Conservation (phyloP, 2,113 vertebrate species). For the Atherinomorus stipes region DNA sequence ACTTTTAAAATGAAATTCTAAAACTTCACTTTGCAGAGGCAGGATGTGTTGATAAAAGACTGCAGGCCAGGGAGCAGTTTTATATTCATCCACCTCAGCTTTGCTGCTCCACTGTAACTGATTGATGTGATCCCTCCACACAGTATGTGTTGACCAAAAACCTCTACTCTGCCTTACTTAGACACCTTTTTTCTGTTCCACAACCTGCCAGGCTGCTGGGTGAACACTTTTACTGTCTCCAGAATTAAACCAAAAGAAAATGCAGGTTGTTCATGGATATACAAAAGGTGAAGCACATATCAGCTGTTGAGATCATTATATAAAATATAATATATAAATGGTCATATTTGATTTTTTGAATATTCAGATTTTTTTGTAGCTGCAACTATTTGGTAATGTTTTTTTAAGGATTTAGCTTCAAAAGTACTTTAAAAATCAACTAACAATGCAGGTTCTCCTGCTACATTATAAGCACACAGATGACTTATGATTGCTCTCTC, state of each 20-base stretch:
- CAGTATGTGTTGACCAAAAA: not conserved
- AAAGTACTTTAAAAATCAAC: no score
- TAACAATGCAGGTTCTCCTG: no score
- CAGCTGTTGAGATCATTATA: not conserved
- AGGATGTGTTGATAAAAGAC: constrained; percentile 19
- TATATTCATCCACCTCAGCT: constrained; percentile 5
- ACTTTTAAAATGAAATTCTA: constrained; percentile 2
- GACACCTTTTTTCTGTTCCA: not conserved
- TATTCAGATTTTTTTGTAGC: no score
- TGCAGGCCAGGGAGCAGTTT: constrained; percentile 16
- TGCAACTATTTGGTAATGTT: no score
- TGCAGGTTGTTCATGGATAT: not conserved
- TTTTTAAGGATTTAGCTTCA: no score
- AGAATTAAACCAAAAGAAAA: not conserved
- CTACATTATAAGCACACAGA: no score
- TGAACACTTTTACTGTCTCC: not conserved
- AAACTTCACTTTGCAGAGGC: constrained; percentile 1
- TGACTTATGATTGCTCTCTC: no score
- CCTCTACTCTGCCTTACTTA: constrained; percentile 4
- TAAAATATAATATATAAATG: no score
- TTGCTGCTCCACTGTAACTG: not conserved
- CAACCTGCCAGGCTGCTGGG: not conserved
- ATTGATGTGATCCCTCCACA: constrained; percentile 10
- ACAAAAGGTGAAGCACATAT: not conserved
- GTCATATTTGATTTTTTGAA: no score